These are phyloP conservation scores for Drosophila barbarae DNA, from an alignment of 2,888 invertebrate species.

Conservation along the genomic window DNA sequence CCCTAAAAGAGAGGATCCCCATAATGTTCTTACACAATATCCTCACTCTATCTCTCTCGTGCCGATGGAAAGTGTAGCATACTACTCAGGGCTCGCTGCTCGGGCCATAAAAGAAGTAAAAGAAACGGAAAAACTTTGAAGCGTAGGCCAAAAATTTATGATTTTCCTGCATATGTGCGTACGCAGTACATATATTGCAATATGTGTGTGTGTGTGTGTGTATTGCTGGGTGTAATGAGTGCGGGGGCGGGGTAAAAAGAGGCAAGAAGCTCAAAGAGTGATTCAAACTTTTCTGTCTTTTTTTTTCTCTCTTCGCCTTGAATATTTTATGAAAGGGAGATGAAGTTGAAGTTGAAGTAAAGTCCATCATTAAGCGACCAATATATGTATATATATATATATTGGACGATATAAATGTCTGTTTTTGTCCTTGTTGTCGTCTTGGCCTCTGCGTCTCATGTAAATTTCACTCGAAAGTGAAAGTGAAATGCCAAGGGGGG, in stretches of 20 bases:
- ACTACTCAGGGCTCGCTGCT: constrained; percentile 17
- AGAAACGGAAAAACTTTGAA: constrained; percentile 28
- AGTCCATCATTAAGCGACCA: constrained; percentile 37
- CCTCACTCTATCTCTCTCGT: not conserved
- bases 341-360: constrained; percentile 27
- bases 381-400: constrained; percentile 33
- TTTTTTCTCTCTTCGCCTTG: constrained; percentile 15
- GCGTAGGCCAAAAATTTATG: constrained; percentile 36
- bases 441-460: constrained; percentile 1
- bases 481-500: constrained; percentile 5
- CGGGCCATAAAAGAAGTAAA: constrained; percentile 7
- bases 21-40: not conserved
- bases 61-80: constrained; percentile 21
- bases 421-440: not conserved
- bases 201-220: constrained; percentile 1
- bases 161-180: constrained; percentile 30
- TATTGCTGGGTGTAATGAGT: constrained; percentile 1
- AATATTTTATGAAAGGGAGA: constrained; percentile 37
- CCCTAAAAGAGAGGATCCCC: not conserved
- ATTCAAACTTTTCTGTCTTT: constrained; percentile 29
- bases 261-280: constrained; percentile 35
- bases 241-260: not conserved
- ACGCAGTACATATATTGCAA: constrained; percentile 4
- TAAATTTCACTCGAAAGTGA: constrained; percentile 26
- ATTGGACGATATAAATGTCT: constrained; percentile 30